Base-by-base conservation (phyloP, 2,888 invertebrate genomes). In the Orthosia incerta region DNA sequence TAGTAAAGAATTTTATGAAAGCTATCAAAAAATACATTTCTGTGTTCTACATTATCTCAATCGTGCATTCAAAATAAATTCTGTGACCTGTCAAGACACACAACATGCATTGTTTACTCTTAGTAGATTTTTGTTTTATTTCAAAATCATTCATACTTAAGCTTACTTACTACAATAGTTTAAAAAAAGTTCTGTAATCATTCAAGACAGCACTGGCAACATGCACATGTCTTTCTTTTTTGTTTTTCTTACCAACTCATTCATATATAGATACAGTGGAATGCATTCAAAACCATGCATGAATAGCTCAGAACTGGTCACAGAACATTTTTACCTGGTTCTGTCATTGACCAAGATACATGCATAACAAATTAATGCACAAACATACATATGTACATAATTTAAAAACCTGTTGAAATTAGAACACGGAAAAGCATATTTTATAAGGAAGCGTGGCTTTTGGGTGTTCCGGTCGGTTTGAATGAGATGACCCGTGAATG, bases 401-500 rank as follows among this genome's bases (percentile, higher is more conserved):
- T 62, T 61, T 72, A 62, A 71, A 64, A 79, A 74, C 74, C 80
- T 23, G 68, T 62, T 51, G 7, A 50, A 69, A 72, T 18, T 46
- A 66, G 68, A 76, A 80, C 76, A 26, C 65, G 61, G 16, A 68
- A 57, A 51, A 63, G 39, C 46, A 55, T 72, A n/a, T 65, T 61
- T 66, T 59, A 12, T 39, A 66, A 51, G 67, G 62, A 73, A 80
- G 65, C 64, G 31, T 65, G 51, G 18, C 20, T 74, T 80, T 67
- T 60, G 26, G 53, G 18, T 60, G 61, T 74, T 71, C 78, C 67
- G 57, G 64, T 59, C 65, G 57, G 26, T 15, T 23, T 81, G 57
- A 71, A 81, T 69, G 71, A 55, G n/a, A 50, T 63, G 23, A 11
- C 11, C 3, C 9, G 64, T 78, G 71, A 81, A 81, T 69, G 23